Percentiles rank a stretch among this genome's conserved stretches.
Conservation (phyloP, 2,797 vertebrate species). For the Arnoldichthys spilopterus region DNA sequence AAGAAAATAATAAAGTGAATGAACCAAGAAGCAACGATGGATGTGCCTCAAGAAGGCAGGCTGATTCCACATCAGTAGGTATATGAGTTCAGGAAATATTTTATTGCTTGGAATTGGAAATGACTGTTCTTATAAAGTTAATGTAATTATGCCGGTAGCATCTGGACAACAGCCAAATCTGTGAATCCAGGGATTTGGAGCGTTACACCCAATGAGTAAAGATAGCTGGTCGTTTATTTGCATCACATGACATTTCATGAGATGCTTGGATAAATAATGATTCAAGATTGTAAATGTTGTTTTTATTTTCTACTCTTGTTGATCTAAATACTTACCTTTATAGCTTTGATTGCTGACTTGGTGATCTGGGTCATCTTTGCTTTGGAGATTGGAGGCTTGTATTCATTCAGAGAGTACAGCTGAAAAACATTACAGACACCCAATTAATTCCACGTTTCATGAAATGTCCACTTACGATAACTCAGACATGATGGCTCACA, state of each 20-base stretch:
- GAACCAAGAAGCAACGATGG: too few species aligned
- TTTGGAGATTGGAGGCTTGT: conserved; percentile 99
- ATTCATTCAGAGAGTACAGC: conserved; percentile 98
- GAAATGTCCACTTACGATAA: not conserved
- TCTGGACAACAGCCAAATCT: not conserved
- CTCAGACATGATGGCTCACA: not conserved
- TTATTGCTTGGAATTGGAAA: not conserved
- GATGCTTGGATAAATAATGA: not conserved
- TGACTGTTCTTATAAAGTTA: not conserved
- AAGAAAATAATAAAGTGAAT: too few species aligned
- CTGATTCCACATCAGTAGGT: not conserved
- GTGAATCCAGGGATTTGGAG: not conserved
- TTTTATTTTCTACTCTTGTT: conserved; percentile 31
- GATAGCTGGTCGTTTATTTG: not conserved
- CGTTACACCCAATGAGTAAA: not conserved
- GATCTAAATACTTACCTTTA: conserved; percentile 89
- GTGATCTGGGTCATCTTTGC: conserved; percentile 99
- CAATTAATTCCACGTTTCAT: not conserved
- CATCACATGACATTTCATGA: not conserved
- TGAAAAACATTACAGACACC: conserved; percentile 66
- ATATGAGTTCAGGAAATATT: not conserved
- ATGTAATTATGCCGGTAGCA: not conserved
- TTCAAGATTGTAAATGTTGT: not conserved
- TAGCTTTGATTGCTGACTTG: conserved; percentile 98
- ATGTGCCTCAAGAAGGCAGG: not conserved